phyloP scores from a whole-genome alignment of 2,888 invertebrate genomes.

The Linnaemya tessellans region DNA sequence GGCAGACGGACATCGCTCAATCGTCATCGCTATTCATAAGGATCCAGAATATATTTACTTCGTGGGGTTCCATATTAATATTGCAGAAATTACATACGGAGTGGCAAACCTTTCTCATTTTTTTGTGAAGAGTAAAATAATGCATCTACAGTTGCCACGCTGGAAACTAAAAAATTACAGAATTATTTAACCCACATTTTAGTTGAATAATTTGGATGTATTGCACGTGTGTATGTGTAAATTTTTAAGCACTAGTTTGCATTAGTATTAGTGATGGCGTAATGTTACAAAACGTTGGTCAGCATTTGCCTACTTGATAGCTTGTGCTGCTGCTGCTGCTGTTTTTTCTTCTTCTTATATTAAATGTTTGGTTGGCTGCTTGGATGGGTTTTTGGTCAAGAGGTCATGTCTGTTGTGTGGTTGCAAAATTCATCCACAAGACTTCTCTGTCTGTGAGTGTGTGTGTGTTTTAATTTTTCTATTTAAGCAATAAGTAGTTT shows the following conservation, averaged over 20 bases:
- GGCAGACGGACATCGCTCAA: too few relatives aligned
- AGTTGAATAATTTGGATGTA: slow-evolving; percentile 12
- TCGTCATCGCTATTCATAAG: too few relatives aligned
- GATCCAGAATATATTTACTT: too few relatives aligned
- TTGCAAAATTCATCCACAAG: slow-evolving; percentile 35
- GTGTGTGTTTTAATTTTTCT: background rate
- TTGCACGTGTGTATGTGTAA: background rate
- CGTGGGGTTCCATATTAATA: too few relatives aligned
- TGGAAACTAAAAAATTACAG: too few relatives aligned
- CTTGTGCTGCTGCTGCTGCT: background rate
- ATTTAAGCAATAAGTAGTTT: slow-evolving; percentile 8
- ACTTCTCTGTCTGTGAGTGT: background rate
- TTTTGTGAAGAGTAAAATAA: too few relatives aligned
- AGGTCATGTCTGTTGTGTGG: slow-evolving; percentile 61
- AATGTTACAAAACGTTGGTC: slow-evolving; percentile 41
- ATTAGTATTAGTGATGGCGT: slow-evolving; percentile 22
- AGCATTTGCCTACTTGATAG: slow-evolving; percentile 24
- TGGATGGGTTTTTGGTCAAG: slow-evolving; percentile 51
- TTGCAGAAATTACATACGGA: too few relatives aligned
- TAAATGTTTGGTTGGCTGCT: slow-evolving; percentile 32
- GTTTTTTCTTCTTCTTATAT: slow-evolving; percentile 11
- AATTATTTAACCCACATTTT: too few relatives aligned
- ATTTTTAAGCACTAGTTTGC: background rate
- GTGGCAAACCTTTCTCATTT: too few relatives aligned
- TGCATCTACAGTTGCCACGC: too few relatives aligned